Conservation (phyloP, 2,888 invertebrate genomes). For the Mythimna loreyi region DNA sequence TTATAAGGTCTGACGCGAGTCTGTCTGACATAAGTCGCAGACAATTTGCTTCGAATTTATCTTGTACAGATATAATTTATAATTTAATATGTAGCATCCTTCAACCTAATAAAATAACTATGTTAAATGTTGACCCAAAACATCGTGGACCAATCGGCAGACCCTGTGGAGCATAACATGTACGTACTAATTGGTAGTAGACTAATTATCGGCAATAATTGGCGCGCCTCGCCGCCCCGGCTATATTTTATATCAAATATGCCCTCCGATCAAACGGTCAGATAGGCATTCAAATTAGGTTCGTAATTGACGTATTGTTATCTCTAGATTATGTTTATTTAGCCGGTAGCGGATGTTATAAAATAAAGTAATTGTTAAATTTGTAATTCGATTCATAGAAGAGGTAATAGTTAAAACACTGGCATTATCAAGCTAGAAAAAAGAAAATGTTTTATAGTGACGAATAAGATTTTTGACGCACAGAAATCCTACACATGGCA, state of each 20-base stretch:
- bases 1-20: background rate
- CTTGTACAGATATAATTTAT: background rate
- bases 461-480: no score
- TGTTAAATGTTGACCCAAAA: background rate
- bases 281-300: slow-evolving; percentile 33
- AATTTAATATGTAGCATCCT: background rate
- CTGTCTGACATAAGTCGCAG: no score
- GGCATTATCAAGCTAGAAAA: no score
- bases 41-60: background rate
- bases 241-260: slow-evolving; percentile 36
- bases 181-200: slow-evolving; percentile 29
- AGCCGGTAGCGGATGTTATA: background rate
- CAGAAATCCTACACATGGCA: no score
- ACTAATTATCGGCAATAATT: slow-evolving; percentile 51
- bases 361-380: background rate
- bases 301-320: slow-evolving; percentile 26
- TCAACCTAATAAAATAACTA: no score
- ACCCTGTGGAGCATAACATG: slow-evolving; percentile 15
- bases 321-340: slow-evolving; percentile 12
- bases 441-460: no score
- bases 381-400: background rate
- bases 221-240: slow-evolving; percentile 21
- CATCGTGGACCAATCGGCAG: background rate
- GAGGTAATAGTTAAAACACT: no score
- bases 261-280: slow-evolving; percentile 32